Evolutionary conservation across 2,797 vertebrate genomes (phyloP).

Genomic region (Pseudomugil tenellus): DNA sequence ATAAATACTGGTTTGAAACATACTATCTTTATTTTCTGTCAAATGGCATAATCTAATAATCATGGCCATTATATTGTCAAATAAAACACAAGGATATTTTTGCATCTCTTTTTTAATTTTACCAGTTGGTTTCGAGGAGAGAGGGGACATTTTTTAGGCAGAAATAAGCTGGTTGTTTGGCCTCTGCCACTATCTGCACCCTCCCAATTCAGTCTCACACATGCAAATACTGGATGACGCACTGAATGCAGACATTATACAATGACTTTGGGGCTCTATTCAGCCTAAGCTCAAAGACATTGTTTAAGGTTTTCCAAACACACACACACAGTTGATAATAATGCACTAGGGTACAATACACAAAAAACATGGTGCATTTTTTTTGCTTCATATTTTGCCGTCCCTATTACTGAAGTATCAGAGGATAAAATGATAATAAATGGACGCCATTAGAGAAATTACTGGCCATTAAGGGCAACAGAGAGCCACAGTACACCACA

Average conservation of each 20-base stretch:
- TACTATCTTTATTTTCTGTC: constrained; percentile 50
- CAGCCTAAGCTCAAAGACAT: constrained; percentile 13
- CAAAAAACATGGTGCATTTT: constrained; percentile 60
- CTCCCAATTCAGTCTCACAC: constrained; percentile 40
- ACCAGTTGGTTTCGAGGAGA: constrained; percentile 44
- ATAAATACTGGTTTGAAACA: constrained; percentile 20
- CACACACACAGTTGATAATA: neutral
- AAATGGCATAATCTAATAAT: constrained; percentile 68
- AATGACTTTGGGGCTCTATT: constrained; percentile 47
- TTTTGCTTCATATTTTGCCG: constrained; percentile 51
- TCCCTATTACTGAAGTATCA: constrained; percentile 68
- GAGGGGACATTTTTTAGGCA: constrained; percentile 43
- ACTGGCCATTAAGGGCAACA: constrained; percentile 84
- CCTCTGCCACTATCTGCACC: constrained; percentile 45
- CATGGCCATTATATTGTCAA: constrained; percentile 53
- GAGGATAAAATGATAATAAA: constrained; percentile 86
- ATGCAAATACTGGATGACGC: constrained; percentile 50
- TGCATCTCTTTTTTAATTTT: constrained; percentile 59
- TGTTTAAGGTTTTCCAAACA: neutral
- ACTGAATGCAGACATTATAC: constrained; percentile 40
- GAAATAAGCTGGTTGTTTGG: constrained; percentile 63
- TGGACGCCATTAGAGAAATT: constrained; percentile 85
- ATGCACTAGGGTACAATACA: constrained; percentile 55
- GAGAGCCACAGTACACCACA: constrained; percentile 80
- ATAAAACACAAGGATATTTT: constrained; percentile 48